phyloP scores from a whole-genome alignment of 2,113 vertebrate genomes.

The Eclectus roratus region DNA sequence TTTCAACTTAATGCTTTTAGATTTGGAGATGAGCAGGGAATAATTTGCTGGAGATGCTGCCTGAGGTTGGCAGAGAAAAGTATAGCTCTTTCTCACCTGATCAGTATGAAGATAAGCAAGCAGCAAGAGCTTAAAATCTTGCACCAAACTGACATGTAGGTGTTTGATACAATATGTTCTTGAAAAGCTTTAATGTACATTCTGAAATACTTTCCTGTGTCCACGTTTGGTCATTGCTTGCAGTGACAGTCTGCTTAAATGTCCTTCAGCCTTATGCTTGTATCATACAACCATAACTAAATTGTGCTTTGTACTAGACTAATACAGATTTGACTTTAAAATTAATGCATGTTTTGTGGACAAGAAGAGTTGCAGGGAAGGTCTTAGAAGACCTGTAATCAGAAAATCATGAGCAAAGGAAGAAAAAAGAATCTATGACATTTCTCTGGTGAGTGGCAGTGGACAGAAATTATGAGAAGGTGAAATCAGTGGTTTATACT shows the following conservation, averaged over 20 bases:
- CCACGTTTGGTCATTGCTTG: fast-evolving
- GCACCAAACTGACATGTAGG: background rate
- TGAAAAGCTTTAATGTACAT: background rate
- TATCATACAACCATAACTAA: background rate
- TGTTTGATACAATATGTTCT: background rate
- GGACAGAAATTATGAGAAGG: background rate
- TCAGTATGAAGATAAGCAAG: background rate
- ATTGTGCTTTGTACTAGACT: background rate
- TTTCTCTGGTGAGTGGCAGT: background rate
- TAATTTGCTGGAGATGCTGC: background rate
- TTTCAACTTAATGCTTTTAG: background rate
- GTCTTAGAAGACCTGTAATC: background rate
- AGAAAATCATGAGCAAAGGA: background rate
- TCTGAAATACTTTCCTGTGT: background rate
- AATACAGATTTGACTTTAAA: background rate
- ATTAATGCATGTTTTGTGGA: background rate
- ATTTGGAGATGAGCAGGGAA: background rate
- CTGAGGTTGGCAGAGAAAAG: background rate
- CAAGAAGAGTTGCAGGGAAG: background rate
- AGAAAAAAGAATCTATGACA: background rate
- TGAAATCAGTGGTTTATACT: background rate
- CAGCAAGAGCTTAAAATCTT: background rate
- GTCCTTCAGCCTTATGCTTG: background rate
- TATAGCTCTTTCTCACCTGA: background rate
- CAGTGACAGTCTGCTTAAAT: background rate